A percentile compares a stretch with the other conserved stretches of the same genome.
Conservation (phyloP, 2,113 vertebrate species). For the Hylia prasina region DNA sequence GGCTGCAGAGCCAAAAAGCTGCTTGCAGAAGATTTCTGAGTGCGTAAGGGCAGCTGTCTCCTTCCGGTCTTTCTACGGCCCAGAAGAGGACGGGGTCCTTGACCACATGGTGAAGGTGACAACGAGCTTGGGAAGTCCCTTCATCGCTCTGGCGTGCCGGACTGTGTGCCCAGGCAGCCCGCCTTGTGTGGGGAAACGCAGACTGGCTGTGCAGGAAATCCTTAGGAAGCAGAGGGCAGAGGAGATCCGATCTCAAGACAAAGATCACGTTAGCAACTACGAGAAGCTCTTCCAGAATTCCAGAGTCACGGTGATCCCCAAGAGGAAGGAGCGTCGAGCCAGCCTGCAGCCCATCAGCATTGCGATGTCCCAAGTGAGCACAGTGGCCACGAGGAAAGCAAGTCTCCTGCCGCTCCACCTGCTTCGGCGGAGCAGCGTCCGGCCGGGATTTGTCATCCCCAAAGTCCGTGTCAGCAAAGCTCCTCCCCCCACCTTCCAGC, state of each 20-base stretch:
- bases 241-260: constrained; percentile 65
- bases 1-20: constrained; percentile 80
- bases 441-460: constrained; percentile 85
- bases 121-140: constrained; percentile 84
- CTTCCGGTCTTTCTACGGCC: constrained; percentile 75
- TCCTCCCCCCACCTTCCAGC: constrained; percentile 79
- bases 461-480: constrained; percentile 88
- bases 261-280: constrained; percentile 54
- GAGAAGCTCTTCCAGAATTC: constrained; percentile 80
- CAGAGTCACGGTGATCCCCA: constrained; percentile 64
- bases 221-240: constrained; percentile 71
- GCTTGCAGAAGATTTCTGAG: constrained; percentile 81
- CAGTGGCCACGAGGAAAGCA: constrained; percentile 68
- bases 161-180: constrained; percentile 88
- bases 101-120: constrained; percentile 93
- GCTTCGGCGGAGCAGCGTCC: constrained; percentile 84
- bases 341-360: constrained; percentile 72
- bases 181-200: constrained; percentile 83
- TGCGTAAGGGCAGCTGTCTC: constrained; percentile 73
- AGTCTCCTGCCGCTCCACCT: constrained; percentile 85
- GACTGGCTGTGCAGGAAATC: constrained; percentile 87
- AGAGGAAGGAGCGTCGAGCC: constrained; percentile 70
- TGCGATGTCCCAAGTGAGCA: background rate
- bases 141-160: constrained; percentile 80
- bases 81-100: constrained; percentile 83